These are phyloP conservation scores for Psilopsiagon aymara DNA, from an alignment of 2,113 vertebrate species.

Conservation along the genomic window DNA sequence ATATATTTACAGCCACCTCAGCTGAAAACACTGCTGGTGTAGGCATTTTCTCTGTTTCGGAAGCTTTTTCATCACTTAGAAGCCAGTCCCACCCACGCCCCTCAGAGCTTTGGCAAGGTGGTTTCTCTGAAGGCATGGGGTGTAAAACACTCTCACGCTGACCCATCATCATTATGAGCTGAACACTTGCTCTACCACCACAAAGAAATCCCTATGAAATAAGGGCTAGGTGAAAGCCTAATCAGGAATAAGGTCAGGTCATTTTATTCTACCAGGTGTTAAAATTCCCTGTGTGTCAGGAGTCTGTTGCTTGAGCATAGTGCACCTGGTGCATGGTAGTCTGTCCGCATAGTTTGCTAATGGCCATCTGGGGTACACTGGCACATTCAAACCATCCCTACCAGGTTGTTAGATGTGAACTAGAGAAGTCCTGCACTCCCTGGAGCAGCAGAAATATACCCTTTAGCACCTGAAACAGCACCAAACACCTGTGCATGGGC, in stretches of 20 bases:
- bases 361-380: background rate
- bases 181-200: background rate
- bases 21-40: background rate
- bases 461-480: background rate
- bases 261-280: background rate
- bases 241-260: background rate
- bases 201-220: background rate
- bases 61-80: background rate
- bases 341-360: background rate
- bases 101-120: background rate
- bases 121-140: background rate
- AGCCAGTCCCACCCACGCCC: background rate
- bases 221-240: background rate
- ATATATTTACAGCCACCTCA: background rate
- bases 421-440: background rate
- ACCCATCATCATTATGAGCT: background rate
- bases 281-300: background rate
- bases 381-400: background rate
- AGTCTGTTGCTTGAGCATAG: background rate
- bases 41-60: background rate
- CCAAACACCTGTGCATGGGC: accelerated
- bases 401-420: background rate
- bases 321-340: background rate
- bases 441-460: background rate
- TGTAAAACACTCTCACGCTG: accelerated